A percentile compares a stretch with the other conserved stretches of the same genome.
These are phyloP conservation scores for Rhagologus leucostigma DNA, from an alignment of 2,113 vertebrate species.

Conservation along the genomic window DNA sequence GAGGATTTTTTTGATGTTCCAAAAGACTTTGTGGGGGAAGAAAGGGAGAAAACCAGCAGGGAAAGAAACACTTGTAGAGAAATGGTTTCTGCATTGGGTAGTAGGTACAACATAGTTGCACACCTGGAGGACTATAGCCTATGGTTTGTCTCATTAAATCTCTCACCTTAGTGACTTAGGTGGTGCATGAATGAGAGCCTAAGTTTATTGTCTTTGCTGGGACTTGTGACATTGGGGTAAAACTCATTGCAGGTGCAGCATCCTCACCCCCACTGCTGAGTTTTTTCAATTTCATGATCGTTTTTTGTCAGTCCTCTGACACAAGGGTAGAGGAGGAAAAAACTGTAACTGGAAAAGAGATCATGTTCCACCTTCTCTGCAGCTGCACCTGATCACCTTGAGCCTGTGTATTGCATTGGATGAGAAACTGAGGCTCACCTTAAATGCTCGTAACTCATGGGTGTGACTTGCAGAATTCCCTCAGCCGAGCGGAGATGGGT, in stretches of 20 bases:
- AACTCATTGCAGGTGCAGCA: background rate
- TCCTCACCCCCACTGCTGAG: background rate
- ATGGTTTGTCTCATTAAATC: background rate
- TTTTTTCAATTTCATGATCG: background rate
- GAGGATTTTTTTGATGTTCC: background rate
- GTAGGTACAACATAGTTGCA: background rate
- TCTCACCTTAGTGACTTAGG: background rate
- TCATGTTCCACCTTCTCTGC: background rate
- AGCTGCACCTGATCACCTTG: background rate
- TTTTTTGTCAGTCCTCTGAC: background rate
- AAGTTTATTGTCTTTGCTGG: background rate
- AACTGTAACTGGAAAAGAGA: background rate
- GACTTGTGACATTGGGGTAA: background rate
- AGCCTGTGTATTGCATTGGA: background rate
- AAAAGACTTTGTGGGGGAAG: background rate
- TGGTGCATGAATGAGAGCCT: background rate
- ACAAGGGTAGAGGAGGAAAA: background rate
- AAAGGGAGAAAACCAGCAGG: background rate
- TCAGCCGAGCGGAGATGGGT: background rate
- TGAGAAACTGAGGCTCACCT: background rate
- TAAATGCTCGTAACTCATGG: background rate
- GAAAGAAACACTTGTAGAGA: background rate
- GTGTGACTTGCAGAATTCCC: conserved; percentile 38
- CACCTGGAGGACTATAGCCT: background rate
- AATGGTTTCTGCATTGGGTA: background rate